Evolutionary conservation across 2,888 invertebrate species (phyloP), one percentile per base, ranked within the genome.

Genomic region (Drosophila dives): DNA sequence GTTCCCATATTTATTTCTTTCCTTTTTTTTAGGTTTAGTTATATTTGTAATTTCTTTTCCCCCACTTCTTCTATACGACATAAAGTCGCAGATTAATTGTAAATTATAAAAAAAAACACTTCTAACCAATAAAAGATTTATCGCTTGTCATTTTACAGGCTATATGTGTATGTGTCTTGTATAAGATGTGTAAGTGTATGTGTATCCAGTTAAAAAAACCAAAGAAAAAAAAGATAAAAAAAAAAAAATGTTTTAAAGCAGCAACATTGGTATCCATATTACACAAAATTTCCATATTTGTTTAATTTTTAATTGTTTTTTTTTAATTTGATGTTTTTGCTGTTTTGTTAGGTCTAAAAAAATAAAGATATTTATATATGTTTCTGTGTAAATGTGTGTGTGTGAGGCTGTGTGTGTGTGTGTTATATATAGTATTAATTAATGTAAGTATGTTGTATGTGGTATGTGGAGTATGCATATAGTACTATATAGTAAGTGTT

Each of bases 211-310:
- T 15, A 36, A 55, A 34, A 34, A 60, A 77, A 54, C 59, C 60
- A 6, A 29, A 29, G 29, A 23, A 23, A 23, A 23, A 23, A 23
- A 23, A 34, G 11, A 48, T 60, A 45, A 36, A 7, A 6, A 36
- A 36, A 15, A 34, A 33, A 33, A 32, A 32, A 8, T 2, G 10
- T 23, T 23, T 1, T 23, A 23, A 23, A 23, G 23, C 23, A 23
- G 85, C 82, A 84, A 85, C 87, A 83, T 89, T 89, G 75, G 86
- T 89, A 86, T 89, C 72, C 77, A 89, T 81, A 89, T 89, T 86
- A 87, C 85, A 77, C 85, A 75, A 84, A 83, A 45, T 20, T 84
- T 71, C 70, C 66, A 72, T 26, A 36, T 26, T 36, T n/a, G 17
- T 55, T 10, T n/a, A 6, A 11, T 33, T 20, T 8, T 12, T 34